Conservation (phyloP, 2,113 vertebrate genomes). For the Sceloporus tristichus region DNA sequence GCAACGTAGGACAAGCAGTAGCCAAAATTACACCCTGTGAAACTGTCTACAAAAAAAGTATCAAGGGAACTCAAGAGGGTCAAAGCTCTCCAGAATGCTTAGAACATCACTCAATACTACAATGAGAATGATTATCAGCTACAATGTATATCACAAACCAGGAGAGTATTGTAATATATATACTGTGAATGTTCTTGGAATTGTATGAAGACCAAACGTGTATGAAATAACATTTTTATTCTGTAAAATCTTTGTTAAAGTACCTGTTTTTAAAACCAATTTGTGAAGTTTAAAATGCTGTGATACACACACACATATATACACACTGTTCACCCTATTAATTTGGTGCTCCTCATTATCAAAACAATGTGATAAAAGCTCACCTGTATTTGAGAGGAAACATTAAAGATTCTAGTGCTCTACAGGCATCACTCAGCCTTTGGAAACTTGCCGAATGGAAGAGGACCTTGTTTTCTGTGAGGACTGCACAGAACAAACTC, state of each 20-base stretch:
- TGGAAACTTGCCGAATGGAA: slow-evolving; percentile 98
- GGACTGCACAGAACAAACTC: slow-evolving; percentile 94
- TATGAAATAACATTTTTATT: not conserved
- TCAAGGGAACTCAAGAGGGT: not conserved
- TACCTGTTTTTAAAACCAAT: not conserved
- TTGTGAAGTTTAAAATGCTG: too few relatives aligned
- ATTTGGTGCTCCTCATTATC: not conserved
- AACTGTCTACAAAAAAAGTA: not conserved
- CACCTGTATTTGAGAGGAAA: slow-evolving; percentile 99
- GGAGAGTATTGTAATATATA: too few relatives aligned
- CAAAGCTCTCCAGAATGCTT: not conserved
- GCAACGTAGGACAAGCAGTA: too few relatives aligned
- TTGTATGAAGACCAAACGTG: not conserved
- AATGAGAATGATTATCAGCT: not conserved
- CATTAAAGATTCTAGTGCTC: slow-evolving; percentile 95
- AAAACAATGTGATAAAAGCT: slow-evolving; percentile 56
- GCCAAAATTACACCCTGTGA: too few relatives aligned
- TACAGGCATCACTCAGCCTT: slow-evolving; percentile 93
- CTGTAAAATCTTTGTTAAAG: not conserved
- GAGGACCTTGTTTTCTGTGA: slow-evolving; percentile 98
- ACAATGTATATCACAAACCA: not conserved
- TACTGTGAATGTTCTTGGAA: not conserved
- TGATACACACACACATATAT: not conserved
- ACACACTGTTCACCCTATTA: not conserved
- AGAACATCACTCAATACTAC: not conserved